Evolutionary conservation across 2,888 invertebrate species (phyloP), one percentile per base, ranked within the genome.

Genomic region (Cephalotes varians): DNA sequence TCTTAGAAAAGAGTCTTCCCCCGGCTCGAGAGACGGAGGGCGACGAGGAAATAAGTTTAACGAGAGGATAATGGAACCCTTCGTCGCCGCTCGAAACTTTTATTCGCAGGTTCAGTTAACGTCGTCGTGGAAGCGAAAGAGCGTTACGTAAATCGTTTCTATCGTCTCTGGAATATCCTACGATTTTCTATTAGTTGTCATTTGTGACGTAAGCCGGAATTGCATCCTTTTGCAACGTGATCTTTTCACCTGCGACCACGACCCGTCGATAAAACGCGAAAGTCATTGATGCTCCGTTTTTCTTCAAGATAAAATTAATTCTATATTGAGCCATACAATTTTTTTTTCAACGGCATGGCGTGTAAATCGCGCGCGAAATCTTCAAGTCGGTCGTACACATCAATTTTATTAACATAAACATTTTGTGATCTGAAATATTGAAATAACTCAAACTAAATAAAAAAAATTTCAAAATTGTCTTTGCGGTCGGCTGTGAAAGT

Each of bases 31-130:
- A 12, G 4, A 34, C 34, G 15, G 37, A 2, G 28, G 44, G 31
- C 71, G 56, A 79, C 56, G 71, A 44, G 77, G 56, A 79, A 79
- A 79, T 79, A 79, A 79, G 77, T 79, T 79, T 69, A 79, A 79
- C 77, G 77, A 79, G 71, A 79, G 56, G 69, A 79, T 79, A 79
- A 79, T 79, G 56, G 44, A 79, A 79, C 77, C 77, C 44, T 79
- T 79, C 77, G 71, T 79, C 71, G 56, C 69, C 12, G 31, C 77
- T 79, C 71, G 71, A 47, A 79, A 79, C 71, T 79, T 79, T 79
- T 79, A 69, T 79, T 79, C 77, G 77, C 44, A 44, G 76, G n/a
- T 74, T 31, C 9, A 25, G 69, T 31, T 31, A 69, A 34, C 69
- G 28, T 28, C 31, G 47, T 44, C 44, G 69, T 44, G 40, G 67